Evolutionary conservation across 2,888 invertebrate genomes (phyloP), one percentile per base, ranked within the genome.

Genomic region (Tiphia femorata): DNA sequence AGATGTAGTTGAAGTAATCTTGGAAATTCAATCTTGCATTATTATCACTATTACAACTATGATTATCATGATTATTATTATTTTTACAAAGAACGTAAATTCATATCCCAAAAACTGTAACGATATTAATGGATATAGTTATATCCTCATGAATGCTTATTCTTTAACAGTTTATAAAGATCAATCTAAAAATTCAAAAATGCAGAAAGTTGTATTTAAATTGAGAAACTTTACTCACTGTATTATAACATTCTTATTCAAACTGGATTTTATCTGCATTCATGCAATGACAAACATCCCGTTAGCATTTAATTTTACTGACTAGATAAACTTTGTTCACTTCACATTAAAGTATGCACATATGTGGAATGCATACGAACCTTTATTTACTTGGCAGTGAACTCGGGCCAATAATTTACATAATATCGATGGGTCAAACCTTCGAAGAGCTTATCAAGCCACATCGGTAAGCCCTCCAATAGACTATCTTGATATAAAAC

Each of bases 331-430:
- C 63, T 56, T 61, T 56, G 52, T 61, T 66, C 42, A 48, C 53
- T 56, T 58, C 52, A 52, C 46, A 4, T n/a, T 54, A 37, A 64
- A 52, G 50, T 51, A 58, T 58, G 54, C 56, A 61, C 25, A 37
- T 50, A 44, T 56, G 38, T 53, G 52, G 33, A 38, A 59, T 38
- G 59, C 35, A 57, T 50, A 56, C 12, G 25, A 27, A 41, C 17
- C 41, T 57, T 40, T 33, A 29, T 54, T 71, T 90, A 93, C 85
- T 93, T 93, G 78, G 91, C 90, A 67, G 92, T 91, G 87, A 95
- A 96, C 80, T 96, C 95, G n/a, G 98, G 98, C 98, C 98, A 99
- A 85, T 96, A 96, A 84, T 96, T 96, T 73, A 99, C 91, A 84
- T 95, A 93, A 86, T 97, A 98, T 71, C 97, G 92, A 82, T 95